Evolutionary conservation across 2,888 invertebrate species (phyloP).

Genomic region (Leptinotarsa juncta): DNA sequence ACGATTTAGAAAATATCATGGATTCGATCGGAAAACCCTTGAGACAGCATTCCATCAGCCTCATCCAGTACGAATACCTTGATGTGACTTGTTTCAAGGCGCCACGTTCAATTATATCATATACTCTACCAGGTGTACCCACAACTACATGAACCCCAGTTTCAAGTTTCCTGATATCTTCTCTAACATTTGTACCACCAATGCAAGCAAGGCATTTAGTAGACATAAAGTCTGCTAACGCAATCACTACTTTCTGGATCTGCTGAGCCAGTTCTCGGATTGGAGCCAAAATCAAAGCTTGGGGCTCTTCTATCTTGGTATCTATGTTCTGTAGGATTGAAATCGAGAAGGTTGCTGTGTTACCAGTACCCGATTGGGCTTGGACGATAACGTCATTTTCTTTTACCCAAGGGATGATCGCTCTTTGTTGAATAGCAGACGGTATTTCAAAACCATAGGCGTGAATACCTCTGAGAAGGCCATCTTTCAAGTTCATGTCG

Average conservation of each 20-base stretch:
- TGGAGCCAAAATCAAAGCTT: no score
- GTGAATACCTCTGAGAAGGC: slow-evolving; percentile 96
- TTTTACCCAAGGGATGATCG: slow-evolving; percentile 96
- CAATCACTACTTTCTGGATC: no score
- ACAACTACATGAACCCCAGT: slow-evolving; percentile 97
- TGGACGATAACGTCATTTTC: slow-evolving; percentile 99
- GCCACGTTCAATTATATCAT: slow-evolving; percentile 82
- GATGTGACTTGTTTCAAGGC: slow-evolving; percentile 87
- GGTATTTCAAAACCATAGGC: slow-evolving; percentile 99
- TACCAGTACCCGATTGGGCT: slow-evolving; percentile 99
- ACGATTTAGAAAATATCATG: no score
- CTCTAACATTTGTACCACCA: slow-evolving; percentile 74
- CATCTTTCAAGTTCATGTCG: slow-evolving; percentile 97
- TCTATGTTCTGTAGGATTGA: slow-evolving; percentile 95
- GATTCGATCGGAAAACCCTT: slow-evolving; percentile 98
- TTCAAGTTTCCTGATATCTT: slow-evolving; percentile 95
- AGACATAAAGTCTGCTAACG: no score
- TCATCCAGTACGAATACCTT: slow-evolving; percentile 99
- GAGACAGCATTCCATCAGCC: slow-evolving; percentile 99
- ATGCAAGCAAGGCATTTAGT: no score
- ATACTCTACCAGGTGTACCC: slow-evolving; percentile 91
- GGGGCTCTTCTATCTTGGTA: no score
- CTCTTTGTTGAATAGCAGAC: slow-evolving; percentile 98
- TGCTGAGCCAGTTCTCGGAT: no score
- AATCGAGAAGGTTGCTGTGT: slow-evolving; percentile 99